Percentiles rank a stretch among this genome's conserved stretches.
These are phyloP conservation scores for Drosophila putrida DNA, from an alignment of 2,888 invertebrate genomes.

Conservation along the genomic window DNA sequence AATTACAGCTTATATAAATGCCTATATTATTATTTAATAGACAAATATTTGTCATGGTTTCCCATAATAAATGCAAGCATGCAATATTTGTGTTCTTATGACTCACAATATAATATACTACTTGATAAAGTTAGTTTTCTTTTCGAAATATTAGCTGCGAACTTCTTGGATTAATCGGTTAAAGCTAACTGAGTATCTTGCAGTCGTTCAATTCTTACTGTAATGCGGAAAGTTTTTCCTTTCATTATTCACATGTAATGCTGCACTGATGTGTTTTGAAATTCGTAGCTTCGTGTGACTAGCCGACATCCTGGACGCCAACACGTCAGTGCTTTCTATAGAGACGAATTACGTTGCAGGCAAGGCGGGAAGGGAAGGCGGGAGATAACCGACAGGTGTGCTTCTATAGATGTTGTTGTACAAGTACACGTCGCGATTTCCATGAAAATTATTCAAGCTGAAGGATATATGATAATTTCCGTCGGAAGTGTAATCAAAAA, in stretches of 20 bases:
- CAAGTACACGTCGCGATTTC: slow-evolving; percentile 66
- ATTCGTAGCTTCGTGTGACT: slow-evolving; percentile 6
- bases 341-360: slow-evolving; percentile 6
- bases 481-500: slow-evolving; percentile 86
- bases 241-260: background rate
- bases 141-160: too few relatives aligned
- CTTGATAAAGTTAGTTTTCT: too few relatives aligned
- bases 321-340: slow-evolving; percentile 11
- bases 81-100: too few relatives aligned
- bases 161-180: too few relatives aligned
- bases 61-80: too few relatives aligned
- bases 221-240: background rate
- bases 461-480: slow-evolving; percentile 86
- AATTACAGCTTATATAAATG: too few relatives aligned
- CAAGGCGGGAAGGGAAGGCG: background rate
- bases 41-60: too few relatives aligned
- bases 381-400: slow-evolving; percentile 32
- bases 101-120: too few relatives aligned
- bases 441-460: slow-evolving; percentile 85
- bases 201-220: background rate
- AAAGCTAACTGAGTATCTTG: background rate
- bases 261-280: background rate
- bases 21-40: too few relatives aligned
- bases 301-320: slow-evolving; percentile 27
- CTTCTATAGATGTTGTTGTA: slow-evolving; percentile 24